phyloP scores from a whole-genome alignment of 1,140 invertebrate species.

The Phymorhynchus buccinoides region DNA sequence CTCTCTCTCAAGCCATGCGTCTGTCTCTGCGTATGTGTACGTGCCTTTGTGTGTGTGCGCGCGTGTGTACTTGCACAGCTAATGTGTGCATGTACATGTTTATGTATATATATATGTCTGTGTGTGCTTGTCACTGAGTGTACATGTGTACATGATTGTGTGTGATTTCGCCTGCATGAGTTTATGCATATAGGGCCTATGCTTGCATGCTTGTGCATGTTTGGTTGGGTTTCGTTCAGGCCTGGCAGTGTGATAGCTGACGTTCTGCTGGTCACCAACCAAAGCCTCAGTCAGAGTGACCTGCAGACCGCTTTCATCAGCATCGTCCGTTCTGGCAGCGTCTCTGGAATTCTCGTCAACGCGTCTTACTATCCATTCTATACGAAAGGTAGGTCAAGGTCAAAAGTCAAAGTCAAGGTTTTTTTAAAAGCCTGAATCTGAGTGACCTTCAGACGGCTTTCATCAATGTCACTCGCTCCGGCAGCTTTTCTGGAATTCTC shows the following conservation, averaged over 20 bases:
- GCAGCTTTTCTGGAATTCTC: not conserved
- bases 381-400: not conserved
- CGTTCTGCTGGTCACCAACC: not conserved
- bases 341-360: not conserved
- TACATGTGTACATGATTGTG: not conserved
- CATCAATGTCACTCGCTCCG: not conserved
- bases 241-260: not conserved
- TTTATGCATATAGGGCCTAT: too few relatives aligned
- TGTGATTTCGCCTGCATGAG: not conserved
- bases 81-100: not conserved
- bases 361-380: not conserved
- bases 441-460: not conserved
- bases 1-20: not conserved
- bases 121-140: not conserved
- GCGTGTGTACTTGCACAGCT: too few relatives aligned
- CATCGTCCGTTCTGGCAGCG: not conserved
- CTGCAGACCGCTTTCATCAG: not conserved
- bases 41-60: not conserved
- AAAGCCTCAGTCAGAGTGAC: not conserved
- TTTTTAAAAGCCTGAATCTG: not conserved
- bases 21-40: not conserved
- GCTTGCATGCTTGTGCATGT: too few relatives aligned
- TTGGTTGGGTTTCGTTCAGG: not conserved
- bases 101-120: not conserved
- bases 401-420: not conserved